Evolutionary conservation across 2,888 invertebrate genomes (phyloP), one percentile per base, ranked within the genome.

Genomic region (Sinohyriopsis cumingii): DNA sequence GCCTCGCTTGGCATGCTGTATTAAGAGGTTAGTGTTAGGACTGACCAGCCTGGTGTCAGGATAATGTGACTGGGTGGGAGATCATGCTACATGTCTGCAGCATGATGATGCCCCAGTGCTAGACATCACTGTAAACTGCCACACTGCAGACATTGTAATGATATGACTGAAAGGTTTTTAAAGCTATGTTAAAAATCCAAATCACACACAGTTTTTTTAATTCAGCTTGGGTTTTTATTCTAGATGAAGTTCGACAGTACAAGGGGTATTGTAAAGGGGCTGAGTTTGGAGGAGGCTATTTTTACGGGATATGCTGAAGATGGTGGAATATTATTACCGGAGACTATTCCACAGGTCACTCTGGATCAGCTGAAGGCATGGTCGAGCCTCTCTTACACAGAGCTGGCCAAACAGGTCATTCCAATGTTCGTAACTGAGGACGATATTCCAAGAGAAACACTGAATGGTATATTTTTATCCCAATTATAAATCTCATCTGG

Each of bases 321-420:
- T 83, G 91, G 91, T 5, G 91, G 91, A 1, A 83, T 91, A 33
- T 84, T 87, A n/a, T 72, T 91, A 33, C 91, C 91, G 25, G 87
- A 89, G 64, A 55, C 25, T 5, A 85, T 91, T 60, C 91, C 91
- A 5, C 60, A 68, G 5, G 72, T 87, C 9, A 65, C 82, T 15
- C 22, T 45, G 33, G 82, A 84, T 7, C 84, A 82, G 5, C 63
- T 91, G 5, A 71, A 77, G 55, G 59, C 75, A 25, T 91, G 90
- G 91, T 78, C 84, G 9, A 73, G 77, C 12, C 80, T 89, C 57
- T 79, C 86, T 0, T 91, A 91, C 75, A 74, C 77, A 15, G 84
- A 90, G 24, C 77, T 91, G 54, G 89, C 89, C 1, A 84, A 83
- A 65, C 80, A 88, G 73, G 82, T 91, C 19, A 72, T 88, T 9